These are phyloP conservation scores for Scyliorhinus canicula DNA, from an alignment of 2,797 vertebrate species.

Conservation along the genomic window DNA sequence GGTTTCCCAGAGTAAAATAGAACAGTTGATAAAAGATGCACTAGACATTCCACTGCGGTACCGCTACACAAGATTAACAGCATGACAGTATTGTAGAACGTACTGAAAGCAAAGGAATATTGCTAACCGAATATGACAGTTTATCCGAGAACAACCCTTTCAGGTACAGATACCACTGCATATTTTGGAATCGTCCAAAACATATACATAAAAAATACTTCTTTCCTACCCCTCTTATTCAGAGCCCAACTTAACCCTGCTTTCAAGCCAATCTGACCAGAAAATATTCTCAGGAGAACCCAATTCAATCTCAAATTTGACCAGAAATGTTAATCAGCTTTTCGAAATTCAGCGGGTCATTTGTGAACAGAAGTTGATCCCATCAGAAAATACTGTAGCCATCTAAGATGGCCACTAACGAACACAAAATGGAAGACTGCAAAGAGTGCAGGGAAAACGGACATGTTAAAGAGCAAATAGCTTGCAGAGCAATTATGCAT, in stretches of 20 bases:
- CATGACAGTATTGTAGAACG: neutral
- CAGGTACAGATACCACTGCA: slow-evolving; percentile 14
- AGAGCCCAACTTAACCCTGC: neutral
- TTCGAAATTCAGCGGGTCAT: neutral
- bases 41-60: slow-evolving; percentile 18
- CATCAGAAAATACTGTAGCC: neutral
- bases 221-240: neutral
- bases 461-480: no score
- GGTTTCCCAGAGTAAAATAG: slow-evolving; percentile 25
- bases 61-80: neutral
- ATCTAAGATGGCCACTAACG: no score
- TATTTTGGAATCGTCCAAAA: neutral
- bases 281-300: neutral
- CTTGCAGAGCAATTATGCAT: no score
- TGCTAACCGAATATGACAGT: neutral
- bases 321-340: neutral
- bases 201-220: neutral
- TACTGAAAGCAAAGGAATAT: slow-evolving; percentile 19
- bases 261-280: neutral
- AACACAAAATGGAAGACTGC: no score
- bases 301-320: neutral
- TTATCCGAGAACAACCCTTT: neutral
- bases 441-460: no score
- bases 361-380: neutral
- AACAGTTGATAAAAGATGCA: slow-evolving; percentile 17